A percentile compares a stretch with the other conserved stretches of the same genome.
Conservation (phyloP, 2,888 invertebrate genomes). For the Creontiades dilutus region DNA sequence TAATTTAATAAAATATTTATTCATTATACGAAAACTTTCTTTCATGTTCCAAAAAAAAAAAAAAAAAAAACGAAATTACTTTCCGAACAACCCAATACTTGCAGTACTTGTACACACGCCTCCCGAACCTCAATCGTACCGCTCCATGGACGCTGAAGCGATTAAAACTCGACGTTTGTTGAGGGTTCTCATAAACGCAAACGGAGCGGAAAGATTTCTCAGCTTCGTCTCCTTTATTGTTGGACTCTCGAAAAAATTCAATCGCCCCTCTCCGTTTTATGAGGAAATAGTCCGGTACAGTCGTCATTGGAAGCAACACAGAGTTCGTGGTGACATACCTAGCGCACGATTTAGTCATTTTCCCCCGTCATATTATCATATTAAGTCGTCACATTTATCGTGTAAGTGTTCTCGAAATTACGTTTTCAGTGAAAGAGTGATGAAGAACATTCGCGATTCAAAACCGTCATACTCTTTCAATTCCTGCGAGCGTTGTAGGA, state of each 20-base stretch:
- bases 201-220: neutral
- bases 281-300: neutral
- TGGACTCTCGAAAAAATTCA: neutral
- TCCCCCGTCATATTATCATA: neutral
- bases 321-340: neutral
- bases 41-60: too few species aligned
- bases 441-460: neutral
- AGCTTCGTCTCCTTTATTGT: neutral
- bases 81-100: neutral
- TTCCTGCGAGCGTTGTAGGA: neutral
- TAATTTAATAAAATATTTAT: too few species aligned
- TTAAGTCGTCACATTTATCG: slow-evolving; percentile 3
- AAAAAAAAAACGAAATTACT: too few species aligned
- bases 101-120: neutral
- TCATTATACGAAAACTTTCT: too few species aligned
- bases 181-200: neutral
- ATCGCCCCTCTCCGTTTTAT: neutral
- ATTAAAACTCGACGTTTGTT: neutral
- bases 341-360: neutral
- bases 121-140: neutral
- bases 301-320: neutral
- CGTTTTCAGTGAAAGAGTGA: neutral
- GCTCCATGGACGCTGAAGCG: neutral
- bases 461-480: neutral
- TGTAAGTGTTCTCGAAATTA: slow-evolving; percentile 3